Conservation (phyloP, 2,113 vertebrate genomes). For the Nerophis ophidion region DNA sequence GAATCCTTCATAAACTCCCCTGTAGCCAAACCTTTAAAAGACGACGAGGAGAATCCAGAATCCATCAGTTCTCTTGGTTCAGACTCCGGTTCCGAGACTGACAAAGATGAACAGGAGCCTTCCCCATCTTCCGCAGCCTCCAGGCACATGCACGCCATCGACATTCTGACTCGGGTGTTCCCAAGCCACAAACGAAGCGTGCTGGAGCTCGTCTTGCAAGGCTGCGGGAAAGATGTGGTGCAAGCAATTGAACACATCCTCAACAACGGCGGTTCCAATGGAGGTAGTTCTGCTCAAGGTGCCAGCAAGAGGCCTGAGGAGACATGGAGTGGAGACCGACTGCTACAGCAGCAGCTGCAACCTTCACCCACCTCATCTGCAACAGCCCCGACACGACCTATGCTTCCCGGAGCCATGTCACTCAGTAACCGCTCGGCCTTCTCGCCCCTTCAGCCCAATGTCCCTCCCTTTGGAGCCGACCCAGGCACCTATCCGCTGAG, state of each 20-base stretch:
- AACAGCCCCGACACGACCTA: slow-evolving; percentile 67
- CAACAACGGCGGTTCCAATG: slow-evolving; percentile 72
- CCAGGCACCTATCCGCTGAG: slow-evolving; percentile 84
- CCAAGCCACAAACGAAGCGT: slow-evolving; percentile 94
- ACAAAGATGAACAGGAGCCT: slow-evolving; percentile 88
- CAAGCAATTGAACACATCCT: slow-evolving; percentile 99
- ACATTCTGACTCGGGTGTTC: slow-evolving; percentile 95
- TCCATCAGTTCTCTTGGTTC: slow-evolving; percentile 90
- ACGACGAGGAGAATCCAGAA: slow-evolving; percentile 82
- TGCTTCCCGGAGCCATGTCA: slow-evolving; percentile 88
- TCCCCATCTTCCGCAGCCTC: slow-evolving; percentile 75
- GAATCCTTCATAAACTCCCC: slow-evolving; percentile 87
- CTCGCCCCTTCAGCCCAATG: slow-evolving; percentile 91
- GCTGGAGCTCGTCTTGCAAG: slow-evolving; percentile 93
- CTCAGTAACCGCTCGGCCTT: slow-evolving; percentile 96
- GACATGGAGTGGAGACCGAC: slow-evolving; percentile 80
- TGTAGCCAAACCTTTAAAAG: slow-evolving; percentile 79
- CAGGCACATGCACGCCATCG: slow-evolving; percentile 93
- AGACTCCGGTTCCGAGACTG: slow-evolving; percentile 91
- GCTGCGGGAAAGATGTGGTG: slow-evolving; percentile 96
- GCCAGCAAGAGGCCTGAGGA: slow-evolving; percentile 69
- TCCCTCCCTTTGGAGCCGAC: slow-evolving; percentile 88
- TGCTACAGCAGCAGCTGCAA: slow-evolving; percentile 74
- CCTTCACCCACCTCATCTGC: slow-evolving; percentile 30
- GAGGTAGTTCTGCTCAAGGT: slow-evolving; percentile 57